Percentiles rank a stretch among this genome's conserved stretches.
Conservation (phyloP, 2,113 vertebrate species). For the Platycercus adscitus region DNA sequence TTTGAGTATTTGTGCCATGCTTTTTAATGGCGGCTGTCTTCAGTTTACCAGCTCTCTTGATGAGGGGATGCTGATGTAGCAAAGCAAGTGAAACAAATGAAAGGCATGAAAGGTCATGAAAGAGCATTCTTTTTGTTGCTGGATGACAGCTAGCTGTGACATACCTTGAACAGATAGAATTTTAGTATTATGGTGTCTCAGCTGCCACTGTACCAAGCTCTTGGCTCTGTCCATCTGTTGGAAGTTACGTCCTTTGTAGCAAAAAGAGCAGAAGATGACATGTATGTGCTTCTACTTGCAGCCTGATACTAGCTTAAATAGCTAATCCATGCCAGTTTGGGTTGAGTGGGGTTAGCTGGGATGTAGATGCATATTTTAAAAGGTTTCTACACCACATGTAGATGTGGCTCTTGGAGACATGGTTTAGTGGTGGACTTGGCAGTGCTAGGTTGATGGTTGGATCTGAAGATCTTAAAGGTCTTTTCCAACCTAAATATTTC, state of each 20-base stretch:
- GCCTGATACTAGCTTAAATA: not conserved
- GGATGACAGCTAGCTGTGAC: not conserved
- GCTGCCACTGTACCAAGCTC: not conserved
- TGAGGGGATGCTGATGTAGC: not conserved
- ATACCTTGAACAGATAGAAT: not conserved
- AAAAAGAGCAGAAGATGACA: not conserved
- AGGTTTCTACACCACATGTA: not conserved
- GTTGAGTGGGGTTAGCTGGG: not conserved
- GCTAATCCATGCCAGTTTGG: not conserved
- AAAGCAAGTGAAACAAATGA: not conserved
- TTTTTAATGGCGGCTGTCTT: not conserved
- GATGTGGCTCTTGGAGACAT: rapidly evolving
- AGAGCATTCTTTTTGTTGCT: not conserved
- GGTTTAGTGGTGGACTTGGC: not conserved
- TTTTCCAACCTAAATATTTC: not conserved
- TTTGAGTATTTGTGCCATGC: not conserved
- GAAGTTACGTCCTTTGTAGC: not conserved
- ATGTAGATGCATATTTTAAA: not conserved
- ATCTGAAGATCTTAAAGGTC: not conserved
- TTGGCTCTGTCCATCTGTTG: slow-evolving; percentile 6
- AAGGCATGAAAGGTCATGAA: not conserved
- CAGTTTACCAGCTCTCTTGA: not conserved
- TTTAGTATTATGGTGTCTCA: not conserved
- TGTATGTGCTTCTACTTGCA: not conserved
- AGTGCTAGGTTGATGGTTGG: not conserved